These are phyloP conservation scores for Pararge aegeria DNA, from an alignment of 1,140 invertebrate species.

Conservation along the genomic window DNA sequence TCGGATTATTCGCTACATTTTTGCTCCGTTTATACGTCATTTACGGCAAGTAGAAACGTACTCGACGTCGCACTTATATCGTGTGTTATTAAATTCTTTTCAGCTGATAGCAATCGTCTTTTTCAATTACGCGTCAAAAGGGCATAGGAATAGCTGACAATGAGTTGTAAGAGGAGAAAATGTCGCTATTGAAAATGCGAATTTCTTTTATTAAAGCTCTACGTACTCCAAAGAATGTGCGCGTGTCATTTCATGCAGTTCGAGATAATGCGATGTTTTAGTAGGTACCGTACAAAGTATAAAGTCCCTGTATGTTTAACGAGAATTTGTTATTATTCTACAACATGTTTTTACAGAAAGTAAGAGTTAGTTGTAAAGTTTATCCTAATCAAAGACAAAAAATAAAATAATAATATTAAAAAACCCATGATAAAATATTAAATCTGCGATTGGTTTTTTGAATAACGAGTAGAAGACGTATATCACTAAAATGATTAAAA, in stretches of 20 bases:
- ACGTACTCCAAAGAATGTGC: slow-evolving; percentile 32
- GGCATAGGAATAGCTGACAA: slow-evolving; percentile 62
- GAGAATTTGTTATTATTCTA: too few species aligned
- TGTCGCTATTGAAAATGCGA: slow-evolving; percentile 51
- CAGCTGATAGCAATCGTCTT: slow-evolving; percentile 60
- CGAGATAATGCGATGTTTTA: background rate
- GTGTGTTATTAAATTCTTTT: slow-evolving; percentile 68
- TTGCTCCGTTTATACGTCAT: slow-evolving; percentile 5
- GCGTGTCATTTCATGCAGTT: slow-evolving; percentile 33
- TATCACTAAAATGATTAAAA: too few species aligned
- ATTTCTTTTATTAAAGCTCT: slow-evolving; percentile 50
- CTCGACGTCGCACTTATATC: slow-evolving; percentile 20
- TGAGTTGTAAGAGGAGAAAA: slow-evolving; percentile 45
- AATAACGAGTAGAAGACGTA: too few species aligned
- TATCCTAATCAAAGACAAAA: too few species aligned
- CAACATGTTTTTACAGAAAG: too few species aligned
- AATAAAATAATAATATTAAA: too few species aligned
- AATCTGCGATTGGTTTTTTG: too few species aligned
- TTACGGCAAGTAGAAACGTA: slow-evolving; percentile 19
- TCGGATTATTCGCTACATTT: background rate
- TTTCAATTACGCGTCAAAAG: slow-evolving; percentile 64
- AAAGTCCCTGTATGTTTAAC: too few species aligned
- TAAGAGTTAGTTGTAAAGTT: too few species aligned
- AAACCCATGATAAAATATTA: too few species aligned
- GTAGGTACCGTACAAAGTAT: too few species aligned